A percentile compares a stretch with the other conserved stretches of the same genome.
Conservation (phyloP, 2,797 vertebrate species). For the Xyrichtys novacula region DNA sequence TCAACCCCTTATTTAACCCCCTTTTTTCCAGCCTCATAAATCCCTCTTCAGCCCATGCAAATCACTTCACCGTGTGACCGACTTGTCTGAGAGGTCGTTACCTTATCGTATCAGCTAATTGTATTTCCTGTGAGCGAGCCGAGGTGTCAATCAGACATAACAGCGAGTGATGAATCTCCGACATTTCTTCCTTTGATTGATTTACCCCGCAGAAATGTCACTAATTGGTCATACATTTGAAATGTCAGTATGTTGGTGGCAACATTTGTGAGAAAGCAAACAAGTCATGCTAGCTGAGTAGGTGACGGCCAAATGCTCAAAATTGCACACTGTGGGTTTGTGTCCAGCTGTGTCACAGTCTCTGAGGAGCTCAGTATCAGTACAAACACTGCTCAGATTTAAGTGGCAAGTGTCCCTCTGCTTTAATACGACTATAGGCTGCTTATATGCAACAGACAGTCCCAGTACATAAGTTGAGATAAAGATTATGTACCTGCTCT, state of each 20-base stretch:
- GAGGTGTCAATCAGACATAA: constrained; percentile 53
- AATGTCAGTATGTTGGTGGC: constrained; percentile 55
- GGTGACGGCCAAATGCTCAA: constrained; percentile 28
- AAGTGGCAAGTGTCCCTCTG: constrained; percentile 9
- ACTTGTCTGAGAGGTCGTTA: constrained; percentile 21
- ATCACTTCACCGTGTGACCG: constrained; percentile 4
- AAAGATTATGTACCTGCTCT: neutral
- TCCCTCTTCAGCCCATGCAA: constrained; percentile 5
- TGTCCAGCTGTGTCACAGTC: constrained; percentile 36
- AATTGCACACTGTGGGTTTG: constrained; percentile 3
- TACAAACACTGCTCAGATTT: constrained; percentile 1
- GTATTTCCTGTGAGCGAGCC: constrained; percentile 29
- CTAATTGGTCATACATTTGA: constrained; percentile 55
- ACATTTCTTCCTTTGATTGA: constrained; percentile 55
- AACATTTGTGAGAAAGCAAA: constrained; percentile 48
- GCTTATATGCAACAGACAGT: constrained; percentile 1
- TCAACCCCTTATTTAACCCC: neutral
- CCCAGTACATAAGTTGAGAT: neutral
- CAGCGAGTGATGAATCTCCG: constrained; percentile 8
- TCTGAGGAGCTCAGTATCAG: constrained; percentile 13
- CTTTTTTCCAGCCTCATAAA: constrained; percentile 16
- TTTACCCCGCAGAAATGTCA: constrained; percentile 59
- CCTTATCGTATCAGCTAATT: constrained; percentile 39
- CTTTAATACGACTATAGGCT: neutral
- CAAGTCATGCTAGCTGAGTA: constrained; percentile 36